Conservation (phyloP, 1,140 invertebrate genomes). For the Drosophila pachea region DNA sequence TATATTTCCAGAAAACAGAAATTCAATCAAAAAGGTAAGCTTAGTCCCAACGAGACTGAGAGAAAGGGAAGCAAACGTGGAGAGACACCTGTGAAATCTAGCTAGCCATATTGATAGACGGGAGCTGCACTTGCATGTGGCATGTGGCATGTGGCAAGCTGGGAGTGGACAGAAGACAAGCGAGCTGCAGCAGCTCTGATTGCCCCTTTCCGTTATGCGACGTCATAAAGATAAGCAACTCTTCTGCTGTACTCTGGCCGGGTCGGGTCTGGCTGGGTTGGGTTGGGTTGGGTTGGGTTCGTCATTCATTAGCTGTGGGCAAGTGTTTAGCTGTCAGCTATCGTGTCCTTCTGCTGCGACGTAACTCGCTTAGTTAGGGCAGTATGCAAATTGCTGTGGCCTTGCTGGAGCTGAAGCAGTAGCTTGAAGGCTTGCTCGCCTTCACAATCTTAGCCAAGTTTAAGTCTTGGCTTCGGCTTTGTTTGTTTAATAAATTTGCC, state of each 20-base stretch:
- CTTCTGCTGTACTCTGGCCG: neutral
- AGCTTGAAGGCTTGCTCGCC: conserved; percentile 44
- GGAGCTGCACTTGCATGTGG: neutral
- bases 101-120: neutral
- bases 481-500: conserved; percentile 76
- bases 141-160: neutral
- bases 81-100: too few relatives aligned
- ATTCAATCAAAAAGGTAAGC: too few relatives aligned
- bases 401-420: neutral
- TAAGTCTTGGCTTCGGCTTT: conserved; percentile 42
- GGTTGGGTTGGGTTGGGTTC: conserved; percentile 15
- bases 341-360: conserved; percentile 24
- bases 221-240: conserved; percentile 68
- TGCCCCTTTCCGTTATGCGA: conserved; percentile 70
- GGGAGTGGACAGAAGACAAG: conserved; percentile 23
- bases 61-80: too few relatives aligned
- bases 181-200: conserved; percentile 59
- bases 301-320: conserved; percentile 67
- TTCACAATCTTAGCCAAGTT: conserved; percentile 31
- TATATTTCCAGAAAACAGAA: too few relatives aligned
- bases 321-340: conserved; percentile 57
- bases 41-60: too few relatives aligned
- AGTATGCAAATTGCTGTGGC: conserved; percentile 60
- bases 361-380: conserved; percentile 67
- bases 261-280: neutral